Evolutionary conservation across 2,888 invertebrate genomes (phyloP).

Genomic region (Diaprepes abbreviatus): DNA sequence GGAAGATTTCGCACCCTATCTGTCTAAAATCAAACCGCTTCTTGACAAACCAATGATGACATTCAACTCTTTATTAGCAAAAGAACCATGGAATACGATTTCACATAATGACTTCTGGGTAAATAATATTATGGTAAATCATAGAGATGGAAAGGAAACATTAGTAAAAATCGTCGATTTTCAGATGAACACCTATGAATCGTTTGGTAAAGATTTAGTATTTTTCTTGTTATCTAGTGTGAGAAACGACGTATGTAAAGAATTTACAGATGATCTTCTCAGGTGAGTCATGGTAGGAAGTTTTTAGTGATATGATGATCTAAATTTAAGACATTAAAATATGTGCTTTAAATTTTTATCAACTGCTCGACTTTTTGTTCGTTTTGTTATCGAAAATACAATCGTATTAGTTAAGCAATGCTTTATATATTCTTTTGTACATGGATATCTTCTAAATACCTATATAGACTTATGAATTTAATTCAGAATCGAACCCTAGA

Average conservation of each 20-base stretch:
- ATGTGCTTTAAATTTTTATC: no score
- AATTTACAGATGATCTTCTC: slow-evolving; percentile 43
- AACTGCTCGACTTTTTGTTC: no score
- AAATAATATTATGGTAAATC: slow-evolving; percentile 72
- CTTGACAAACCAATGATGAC: not conserved
- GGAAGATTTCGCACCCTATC: slow-evolving; percentile 11
- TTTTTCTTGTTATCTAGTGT: slow-evolving; percentile 58
- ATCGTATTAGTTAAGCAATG: no score
- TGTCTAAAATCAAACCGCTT: not conserved
- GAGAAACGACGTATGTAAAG: slow-evolving; percentile 27
- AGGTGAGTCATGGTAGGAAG: no score
- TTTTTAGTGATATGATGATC: no score
- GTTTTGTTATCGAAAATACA: no score
- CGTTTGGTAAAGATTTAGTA: slow-evolving; percentile 54
- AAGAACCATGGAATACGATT: slow-evolving; percentile 69
- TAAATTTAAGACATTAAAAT: no score
- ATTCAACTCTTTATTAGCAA: not conserved
- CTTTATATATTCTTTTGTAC: no score
- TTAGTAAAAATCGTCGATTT: slow-evolving; percentile 57
- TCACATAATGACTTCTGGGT: slow-evolving; percentile 73
- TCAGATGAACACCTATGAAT: slow-evolving; percentile 54
- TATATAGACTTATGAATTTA: no score
- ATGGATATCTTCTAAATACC: no score
- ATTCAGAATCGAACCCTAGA: no score
- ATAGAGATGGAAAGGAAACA: slow-evolving; percentile 58